phyloP scores from a whole-genome alignment of 2,797 vertebrate genomes.

The Argentina silus region DNA sequence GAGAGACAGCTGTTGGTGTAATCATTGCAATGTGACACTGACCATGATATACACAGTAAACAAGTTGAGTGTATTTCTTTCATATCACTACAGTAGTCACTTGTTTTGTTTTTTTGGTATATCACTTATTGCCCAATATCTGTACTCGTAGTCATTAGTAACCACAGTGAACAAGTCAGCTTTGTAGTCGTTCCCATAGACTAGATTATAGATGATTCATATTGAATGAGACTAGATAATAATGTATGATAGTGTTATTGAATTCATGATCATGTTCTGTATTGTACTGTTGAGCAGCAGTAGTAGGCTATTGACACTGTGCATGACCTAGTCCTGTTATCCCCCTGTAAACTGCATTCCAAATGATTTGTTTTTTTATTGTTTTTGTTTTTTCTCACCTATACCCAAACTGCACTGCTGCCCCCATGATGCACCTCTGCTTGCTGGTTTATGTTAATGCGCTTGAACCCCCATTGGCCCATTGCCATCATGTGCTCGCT shows the following conservation, averaged over 20 bases:
- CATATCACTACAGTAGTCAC: not conserved
- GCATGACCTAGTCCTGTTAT: constrained; percentile 98
- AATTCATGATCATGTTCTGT: constrained; percentile 59
- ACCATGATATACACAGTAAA: constrained; percentile 64
- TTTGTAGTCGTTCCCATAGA: not conserved
- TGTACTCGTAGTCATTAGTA: not conserved
- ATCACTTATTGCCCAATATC: not conserved
- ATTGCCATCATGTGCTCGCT: constrained; percentile 96
- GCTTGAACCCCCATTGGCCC: constrained; percentile 96
- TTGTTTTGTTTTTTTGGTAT: constrained; percentile 54
- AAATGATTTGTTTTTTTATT: constrained; percentile 99
- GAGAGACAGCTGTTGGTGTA: constrained; percentile 36
- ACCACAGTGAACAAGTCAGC: not conserved
- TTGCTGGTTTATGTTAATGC: constrained; percentile 95
- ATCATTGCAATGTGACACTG: constrained; percentile 62
- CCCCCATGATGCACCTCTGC: constrained; percentile 99
- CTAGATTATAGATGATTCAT: not conserved
- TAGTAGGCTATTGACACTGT: constrained; percentile 85
- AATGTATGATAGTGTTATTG: constrained; percentile 18
- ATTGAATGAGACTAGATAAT: constrained; percentile 62
- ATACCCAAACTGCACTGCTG: constrained; percentile 98
- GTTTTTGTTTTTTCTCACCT: constrained; percentile 96
- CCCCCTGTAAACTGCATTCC: constrained; percentile 98
- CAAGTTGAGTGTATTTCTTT: constrained; percentile 39
- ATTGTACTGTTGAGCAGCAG: constrained; percentile 68